Base-by-base conservation (phyloP, 2,888 invertebrate genomes). In the Nomada lathburiana region DNA sequence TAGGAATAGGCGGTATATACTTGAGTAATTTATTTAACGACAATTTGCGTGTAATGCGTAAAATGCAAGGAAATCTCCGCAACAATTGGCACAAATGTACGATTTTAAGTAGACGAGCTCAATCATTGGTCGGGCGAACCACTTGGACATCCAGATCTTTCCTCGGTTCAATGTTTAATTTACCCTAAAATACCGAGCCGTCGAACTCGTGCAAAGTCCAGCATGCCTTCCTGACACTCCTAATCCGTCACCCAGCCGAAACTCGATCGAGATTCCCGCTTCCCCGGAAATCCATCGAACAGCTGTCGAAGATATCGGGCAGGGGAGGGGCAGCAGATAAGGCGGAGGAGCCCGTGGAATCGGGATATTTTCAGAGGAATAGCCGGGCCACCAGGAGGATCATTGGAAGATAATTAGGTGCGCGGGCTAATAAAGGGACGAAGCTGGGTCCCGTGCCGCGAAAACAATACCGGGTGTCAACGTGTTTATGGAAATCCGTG, bases 401-500 rank as follows among this genome's bases (percentile, higher is more conserved):
- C 75, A 79, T 85, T 85, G 87, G 76, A 83, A 85, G 85, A 81
- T 87, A 87, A 86, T 86, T 87, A 86, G 87, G 79, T 83, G 81
- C 63, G 50, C 71, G 63, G 67, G 76, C 20, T 87, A 86, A 85
- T 86, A 86, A 87, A 87, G 83, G 81, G 60, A 18, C 63, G 44
- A 23, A 42, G 72, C 26, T 57, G 13, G 52, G 74, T 78, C 68
- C 73, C 80, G 80, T 83, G 80, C 80, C 83, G 81, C 87, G 88
- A 91, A 91, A 91, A 92, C 90, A 91, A 91, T 92, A 87, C 88
- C 84, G 76, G 84, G 86, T 89, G 88, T 87, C 85, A 83, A 83
- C 88, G 88, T 90, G 91, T 92, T 92, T 92, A 92, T 92, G 92
- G 90, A 92, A 92, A 92, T 92, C 86, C 88, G 85, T 88, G 90